A percentile compares a stretch with the other conserved stretches of the same genome.
Conservation (phyloP, 2,888 invertebrate genomes). For the Ischnura elegans region DNA sequence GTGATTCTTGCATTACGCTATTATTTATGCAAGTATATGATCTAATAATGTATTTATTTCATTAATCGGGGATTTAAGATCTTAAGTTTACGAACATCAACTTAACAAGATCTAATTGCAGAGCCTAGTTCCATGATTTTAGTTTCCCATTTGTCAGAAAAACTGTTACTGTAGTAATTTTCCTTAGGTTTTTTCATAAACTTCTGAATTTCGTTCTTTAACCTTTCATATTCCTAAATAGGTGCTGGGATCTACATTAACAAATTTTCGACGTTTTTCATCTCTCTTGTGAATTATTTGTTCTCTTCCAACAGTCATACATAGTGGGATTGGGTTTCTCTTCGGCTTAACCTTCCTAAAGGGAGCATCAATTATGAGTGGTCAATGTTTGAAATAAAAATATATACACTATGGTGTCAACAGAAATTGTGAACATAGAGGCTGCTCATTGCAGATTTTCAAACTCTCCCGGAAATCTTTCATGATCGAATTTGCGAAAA, state of each 20-base stretch:
- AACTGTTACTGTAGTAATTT: not conserved
- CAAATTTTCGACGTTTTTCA: not conserved
- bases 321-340: not conserved
- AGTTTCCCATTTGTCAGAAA: not conserved
- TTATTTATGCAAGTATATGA: not conserved
- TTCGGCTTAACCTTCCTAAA: not conserved
- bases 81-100: not conserved
- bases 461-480: not conserved
- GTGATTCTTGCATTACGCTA: not conserved
- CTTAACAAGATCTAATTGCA: not conserved
- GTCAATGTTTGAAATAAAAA: not conserved
- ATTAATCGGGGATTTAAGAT: not conserved
- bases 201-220: not conserved
- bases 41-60: not conserved
- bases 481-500: not conserved
- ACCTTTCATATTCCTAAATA: not conserved
- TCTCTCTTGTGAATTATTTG: not conserved
- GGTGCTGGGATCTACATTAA: not conserved
- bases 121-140: not conserved
- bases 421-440: not conserved
- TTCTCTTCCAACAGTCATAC: not conserved
- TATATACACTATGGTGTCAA: not conserved
- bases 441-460: not conserved
- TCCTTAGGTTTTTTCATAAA: not conserved
- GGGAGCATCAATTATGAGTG: not conserved